A percentile compares a stretch with the other conserved stretches of the same genome.
phyloP scores from a whole-genome alignment of 2,888 invertebrate genomes.

The Protodeltote pygarga region DNA sequence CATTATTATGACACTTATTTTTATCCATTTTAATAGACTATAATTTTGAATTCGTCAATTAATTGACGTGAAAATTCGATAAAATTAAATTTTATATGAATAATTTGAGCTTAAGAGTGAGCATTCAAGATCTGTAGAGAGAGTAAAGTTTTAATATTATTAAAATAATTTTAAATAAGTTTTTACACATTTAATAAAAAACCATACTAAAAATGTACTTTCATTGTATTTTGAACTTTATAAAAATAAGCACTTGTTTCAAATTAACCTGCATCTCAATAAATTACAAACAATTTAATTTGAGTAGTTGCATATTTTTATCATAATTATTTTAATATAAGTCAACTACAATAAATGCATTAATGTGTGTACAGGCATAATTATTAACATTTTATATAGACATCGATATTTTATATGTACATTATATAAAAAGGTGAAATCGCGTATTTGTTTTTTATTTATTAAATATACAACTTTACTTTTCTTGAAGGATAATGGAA shows the following conservation, averaged over 20 bases:
- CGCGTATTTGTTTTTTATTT: too few species aligned
- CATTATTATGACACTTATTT: too few species aligned
- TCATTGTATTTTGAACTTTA: neutral
- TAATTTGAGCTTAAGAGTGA: conserved; percentile 33
- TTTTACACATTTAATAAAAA: neutral
- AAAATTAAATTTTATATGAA: neutral
- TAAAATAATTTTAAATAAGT: neutral
- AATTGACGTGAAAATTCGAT: neutral
- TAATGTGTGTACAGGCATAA: conserved; percentile 19
- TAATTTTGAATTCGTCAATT: neutral
- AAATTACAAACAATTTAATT: neutral
- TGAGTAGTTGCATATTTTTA: conserved; percentile 6
- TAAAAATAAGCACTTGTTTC: neutral
- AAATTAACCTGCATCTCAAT: neutral
- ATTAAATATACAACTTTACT: too few species aligned
- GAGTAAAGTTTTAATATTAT: neutral
- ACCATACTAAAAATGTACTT: too few species aligned
- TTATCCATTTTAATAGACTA: too few species aligned
- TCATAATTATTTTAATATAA: conserved; percentile 4
- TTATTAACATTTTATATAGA: conserved; percentile 34
- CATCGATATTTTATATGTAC: conserved; percentile 25
- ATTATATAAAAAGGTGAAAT: conserved; percentile 20
- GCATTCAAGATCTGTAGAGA: conserved; percentile 4
- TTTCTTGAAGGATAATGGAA: too few species aligned
- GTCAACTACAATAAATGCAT: conserved; percentile 35